phyloP scores from a whole-genome alignment of 2,888 invertebrate species.

The Macaria liturata region DNA sequence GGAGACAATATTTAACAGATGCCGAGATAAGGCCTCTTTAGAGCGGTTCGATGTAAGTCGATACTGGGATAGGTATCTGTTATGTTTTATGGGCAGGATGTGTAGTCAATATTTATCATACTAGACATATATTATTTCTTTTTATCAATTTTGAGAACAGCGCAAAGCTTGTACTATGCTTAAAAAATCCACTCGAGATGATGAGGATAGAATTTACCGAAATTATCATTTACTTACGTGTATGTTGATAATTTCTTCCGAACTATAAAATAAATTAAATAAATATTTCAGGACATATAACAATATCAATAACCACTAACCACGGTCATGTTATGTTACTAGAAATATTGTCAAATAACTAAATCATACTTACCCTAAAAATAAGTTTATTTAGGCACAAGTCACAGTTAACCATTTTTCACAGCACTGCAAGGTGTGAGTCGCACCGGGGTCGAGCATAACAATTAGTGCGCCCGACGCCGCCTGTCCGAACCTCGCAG shows the following conservation, averaged over 20 bases:
- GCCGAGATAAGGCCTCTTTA: slow-evolving; percentile 72
- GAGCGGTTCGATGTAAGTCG: slow-evolving; percentile 73
- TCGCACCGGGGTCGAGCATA: slow-evolving; percentile 50
- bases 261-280: too few species aligned
- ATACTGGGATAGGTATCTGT: slow-evolving; percentile 61
- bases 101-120: slow-evolving; percentile 39
- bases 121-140: slow-evolving; percentile 13
- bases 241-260: too few species aligned
- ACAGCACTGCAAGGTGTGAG: slow-evolving; percentile 47
- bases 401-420: slow-evolving; percentile 40
- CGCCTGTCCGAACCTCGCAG: slow-evolving; percentile 30
- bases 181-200: background rate
- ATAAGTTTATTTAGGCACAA: slow-evolving; percentile 15
- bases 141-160: slow-evolving; percentile 6
- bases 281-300: too few species aligned
- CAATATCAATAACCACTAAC: too few species aligned
- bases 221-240: too few species aligned
- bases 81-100: slow-evolving; percentile 65
- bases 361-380: too few species aligned
- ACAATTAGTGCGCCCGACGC: slow-evolving; percentile 57
- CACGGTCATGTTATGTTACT: too few species aligned
- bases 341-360: too few species aligned
- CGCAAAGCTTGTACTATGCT: background rate
- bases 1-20: slow-evolving; percentile 75
- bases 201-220: too few species aligned